These are phyloP conservation scores for Calephelis perditalis DNA, from an alignment of 2,888 invertebrate genomes.

Conservation along the genomic window DNA sequence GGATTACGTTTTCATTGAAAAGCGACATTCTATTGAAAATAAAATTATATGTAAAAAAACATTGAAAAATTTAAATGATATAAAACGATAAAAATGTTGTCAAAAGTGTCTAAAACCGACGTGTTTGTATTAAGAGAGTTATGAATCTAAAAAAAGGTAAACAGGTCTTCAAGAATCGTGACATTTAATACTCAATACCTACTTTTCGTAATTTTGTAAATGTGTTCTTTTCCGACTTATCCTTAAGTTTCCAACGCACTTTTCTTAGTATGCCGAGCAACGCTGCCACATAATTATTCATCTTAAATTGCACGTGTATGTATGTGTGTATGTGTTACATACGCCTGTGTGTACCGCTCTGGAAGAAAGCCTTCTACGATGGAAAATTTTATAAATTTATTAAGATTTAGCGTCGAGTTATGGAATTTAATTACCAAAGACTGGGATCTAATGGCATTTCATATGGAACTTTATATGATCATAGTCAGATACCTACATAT, in stretches of 20 bases:
- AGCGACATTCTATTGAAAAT: too few species aligned
- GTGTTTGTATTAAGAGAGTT: too few species aligned
- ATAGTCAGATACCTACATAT: background rate
- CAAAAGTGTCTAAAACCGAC: too few species aligned
- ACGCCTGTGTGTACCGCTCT: conserved; percentile 38
- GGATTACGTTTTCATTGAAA: too few species aligned
- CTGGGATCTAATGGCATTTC: conserved; percentile 12
- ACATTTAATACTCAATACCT: too few species aligned
- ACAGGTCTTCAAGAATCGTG: too few species aligned
- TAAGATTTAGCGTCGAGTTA: conserved; percentile 46
- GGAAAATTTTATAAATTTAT: conserved; percentile 73
- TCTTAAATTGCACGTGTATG: conserved; percentile 73
- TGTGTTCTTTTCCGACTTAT: conserved; percentile 29
- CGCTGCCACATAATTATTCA: conserved; percentile 77
- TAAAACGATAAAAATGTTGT: too few species aligned
- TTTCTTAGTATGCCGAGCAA: conserved; percentile 54
- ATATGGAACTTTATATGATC: background rate
- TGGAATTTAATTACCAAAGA: conserved; percentile 49
- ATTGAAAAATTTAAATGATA: too few species aligned
- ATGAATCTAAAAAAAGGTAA: too few species aligned
- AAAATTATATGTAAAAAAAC: too few species aligned
- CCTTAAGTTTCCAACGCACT: conserved; percentile 38
- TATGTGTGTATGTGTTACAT: conserved; percentile 43
- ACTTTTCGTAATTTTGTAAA: too few species aligned
- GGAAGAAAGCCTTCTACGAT: conserved; percentile 55